Evolutionary conservation across 2,113 vertebrate genomes (phyloP).

Genomic region (Polypterus senegalus): DNA sequence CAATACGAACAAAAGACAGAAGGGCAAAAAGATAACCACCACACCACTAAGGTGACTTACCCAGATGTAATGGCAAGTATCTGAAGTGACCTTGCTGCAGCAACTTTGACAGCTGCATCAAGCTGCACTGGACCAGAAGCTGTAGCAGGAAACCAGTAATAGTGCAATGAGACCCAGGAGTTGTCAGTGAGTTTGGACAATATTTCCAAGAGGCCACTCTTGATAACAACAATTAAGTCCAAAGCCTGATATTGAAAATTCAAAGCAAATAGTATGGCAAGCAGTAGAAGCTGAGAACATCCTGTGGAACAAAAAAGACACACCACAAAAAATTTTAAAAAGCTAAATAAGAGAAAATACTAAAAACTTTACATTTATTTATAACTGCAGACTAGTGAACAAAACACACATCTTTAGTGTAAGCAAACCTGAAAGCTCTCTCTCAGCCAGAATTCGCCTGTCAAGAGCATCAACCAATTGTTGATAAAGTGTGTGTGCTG

Average conservation of each 20-base stretch:
- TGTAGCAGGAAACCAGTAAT: constrained; percentile 51
- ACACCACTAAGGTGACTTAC: constrained; percentile 24
- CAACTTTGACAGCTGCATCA: constrained; percentile 44
- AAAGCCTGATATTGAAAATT: constrained; percentile 55
- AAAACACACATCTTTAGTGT: background rate
- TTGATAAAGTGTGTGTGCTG: constrained; percentile 55
- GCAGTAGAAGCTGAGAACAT: constrained; percentile 50
- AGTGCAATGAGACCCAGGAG: constrained; percentile 51
- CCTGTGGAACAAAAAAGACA: constrained; percentile 27
- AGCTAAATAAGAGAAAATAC: background rate
- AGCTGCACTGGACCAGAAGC: constrained; percentile 41
- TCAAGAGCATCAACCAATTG: constrained; percentile 53
- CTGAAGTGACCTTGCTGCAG: constrained; percentile 52
- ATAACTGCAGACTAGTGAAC: background rate
- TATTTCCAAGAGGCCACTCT: constrained; percentile 51
- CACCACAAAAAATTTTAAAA: background rate
- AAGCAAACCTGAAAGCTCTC: constrained; percentile 39
- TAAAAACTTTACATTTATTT: background rate
- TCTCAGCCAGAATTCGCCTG: constrained; percentile 42
- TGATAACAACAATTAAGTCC: constrained; percentile 52
- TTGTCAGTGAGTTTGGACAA: constrained; percentile 51
- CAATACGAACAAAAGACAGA: too few relatives aligned
- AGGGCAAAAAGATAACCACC: background rate
- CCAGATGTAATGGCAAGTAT: constrained; percentile 56
- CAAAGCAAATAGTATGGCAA: constrained; percentile 57